Conservation (phyloP, 1,140 invertebrate genomes). For the Pristionchus pacificus region DNA sequence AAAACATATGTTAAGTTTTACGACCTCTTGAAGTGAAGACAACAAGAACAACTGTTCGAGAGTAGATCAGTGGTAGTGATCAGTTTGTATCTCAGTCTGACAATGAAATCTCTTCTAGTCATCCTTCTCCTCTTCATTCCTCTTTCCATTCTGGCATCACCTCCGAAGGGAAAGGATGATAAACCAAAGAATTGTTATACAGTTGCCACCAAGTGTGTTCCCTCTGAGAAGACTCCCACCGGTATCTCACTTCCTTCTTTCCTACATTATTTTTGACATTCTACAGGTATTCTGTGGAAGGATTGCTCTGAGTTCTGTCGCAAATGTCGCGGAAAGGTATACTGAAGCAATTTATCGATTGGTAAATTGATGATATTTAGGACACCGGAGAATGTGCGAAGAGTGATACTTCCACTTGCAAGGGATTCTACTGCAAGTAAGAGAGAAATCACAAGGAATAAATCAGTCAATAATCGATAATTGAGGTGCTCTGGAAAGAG, state of each 20-base stretch:
- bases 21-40: no score
- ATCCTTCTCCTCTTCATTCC: background rate
- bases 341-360: background rate
- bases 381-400: background rate
- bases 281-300: background rate
- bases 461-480: background rate
- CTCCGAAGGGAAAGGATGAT: background rate
- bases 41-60: no score
- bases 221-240: background rate
- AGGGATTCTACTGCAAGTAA: background rate
- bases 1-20: background rate
- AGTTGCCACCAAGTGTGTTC: background rate
- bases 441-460: background rate
- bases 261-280: background rate
- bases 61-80: no score
- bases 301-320: background rate
- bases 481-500: background rate
- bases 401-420: background rate
- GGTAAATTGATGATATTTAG: background rate
- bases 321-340: background rate
- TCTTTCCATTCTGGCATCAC: background rate
- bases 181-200: background rate
- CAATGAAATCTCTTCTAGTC: background rate
- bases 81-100: no score
- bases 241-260: background rate